Percentiles rank a stretch among this genome's conserved stretches.
phyloP scores from a whole-genome alignment of 2,797 vertebrate genomes.

The Notamacropus eugenii region DNA sequence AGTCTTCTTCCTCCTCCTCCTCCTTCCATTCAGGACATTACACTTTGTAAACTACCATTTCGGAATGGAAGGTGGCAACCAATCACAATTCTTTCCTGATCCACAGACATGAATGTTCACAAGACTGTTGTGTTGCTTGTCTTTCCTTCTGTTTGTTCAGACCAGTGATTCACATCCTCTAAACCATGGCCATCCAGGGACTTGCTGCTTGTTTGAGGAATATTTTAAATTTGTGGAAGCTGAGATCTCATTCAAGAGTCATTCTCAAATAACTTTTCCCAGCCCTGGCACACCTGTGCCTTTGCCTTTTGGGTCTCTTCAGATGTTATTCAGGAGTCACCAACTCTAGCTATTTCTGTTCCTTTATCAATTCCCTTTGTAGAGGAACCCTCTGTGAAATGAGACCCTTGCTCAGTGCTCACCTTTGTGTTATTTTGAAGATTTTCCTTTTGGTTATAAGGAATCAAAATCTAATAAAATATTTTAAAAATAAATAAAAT shows the following conservation, averaged over 20 bases:
- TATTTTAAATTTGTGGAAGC: not conserved
- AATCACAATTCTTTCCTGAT: not conserved
- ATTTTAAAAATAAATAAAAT: not conserved
- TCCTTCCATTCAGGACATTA: not conserved
- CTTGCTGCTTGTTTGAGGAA: not conserved
- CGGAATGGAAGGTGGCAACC: not conserved
- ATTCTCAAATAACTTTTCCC: not conserved
- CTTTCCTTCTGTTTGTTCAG: not conserved
- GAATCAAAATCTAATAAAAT: slow-evolving; percentile 17
- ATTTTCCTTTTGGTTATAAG: not conserved
- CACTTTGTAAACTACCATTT: not conserved
- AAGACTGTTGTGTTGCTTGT: not conserved
- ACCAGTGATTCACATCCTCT: not conserved
- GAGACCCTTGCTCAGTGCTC: not conserved
- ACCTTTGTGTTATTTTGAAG: not conserved
- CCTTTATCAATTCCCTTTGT: not conserved
- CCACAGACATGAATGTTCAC: not conserved
- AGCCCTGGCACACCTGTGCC: not conserved
- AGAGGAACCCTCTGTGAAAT: not conserved
- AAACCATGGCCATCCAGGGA: not conserved
- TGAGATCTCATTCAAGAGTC: too few species aligned
- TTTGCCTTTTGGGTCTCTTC: not conserved
- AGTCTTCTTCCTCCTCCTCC: not conserved
- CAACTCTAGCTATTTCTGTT: not conserved
- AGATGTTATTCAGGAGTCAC: not conserved